Percentiles rank a stretch among this genome's conserved stretches.
Evolutionary conservation across 2,797 vertebrate species (phyloP).

Genomic region (Etheostoma perlongum): DNA sequence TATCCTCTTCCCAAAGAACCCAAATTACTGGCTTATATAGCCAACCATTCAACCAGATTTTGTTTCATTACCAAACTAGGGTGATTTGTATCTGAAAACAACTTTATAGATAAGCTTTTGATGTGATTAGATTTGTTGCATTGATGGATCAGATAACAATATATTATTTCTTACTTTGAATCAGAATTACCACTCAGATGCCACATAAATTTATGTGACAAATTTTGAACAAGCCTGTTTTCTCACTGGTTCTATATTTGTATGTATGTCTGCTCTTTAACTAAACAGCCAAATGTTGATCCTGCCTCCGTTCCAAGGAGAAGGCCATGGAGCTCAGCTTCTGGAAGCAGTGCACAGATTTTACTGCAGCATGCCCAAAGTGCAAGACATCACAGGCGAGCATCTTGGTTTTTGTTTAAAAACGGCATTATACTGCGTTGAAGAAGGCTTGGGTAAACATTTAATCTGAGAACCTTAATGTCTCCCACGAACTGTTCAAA

Average conservation of each 20-base stretch:
- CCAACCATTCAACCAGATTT: constrained; percentile 80
- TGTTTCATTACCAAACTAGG: constrained; percentile 79
- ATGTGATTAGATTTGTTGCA: constrained; percentile 73
- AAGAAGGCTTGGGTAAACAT: constrained; percentile 24
- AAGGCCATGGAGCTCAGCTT: constrained; percentile 97
- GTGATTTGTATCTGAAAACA: constrained; percentile 81
- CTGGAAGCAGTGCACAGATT: constrained; percentile 97
- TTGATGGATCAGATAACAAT: constrained; percentile 65
- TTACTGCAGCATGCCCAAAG: constrained; percentile 91
- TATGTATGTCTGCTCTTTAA: constrained; percentile 62
- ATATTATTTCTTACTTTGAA: constrained; percentile 62
- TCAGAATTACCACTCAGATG: constrained; percentile 34
- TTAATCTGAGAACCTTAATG: constrained; percentile 23
- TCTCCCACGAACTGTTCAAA: constrained; percentile 40
- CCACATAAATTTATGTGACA: constrained; percentile 28
- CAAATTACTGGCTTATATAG: constrained; percentile 87
- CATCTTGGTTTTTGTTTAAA: not conserved
- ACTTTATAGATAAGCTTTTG: constrained; percentile 77
- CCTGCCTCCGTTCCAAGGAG: constrained; percentile 97
- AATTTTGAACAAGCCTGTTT: constrained; percentile 35
- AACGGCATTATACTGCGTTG: constrained; percentile 6
- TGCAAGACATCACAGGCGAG: constrained; percentile 98
- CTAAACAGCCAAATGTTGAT: constrained; percentile 95
- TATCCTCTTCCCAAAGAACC: constrained; percentile 82
- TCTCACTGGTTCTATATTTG: constrained; percentile 47